Base-by-base conservation (phyloP, 2,113 vertebrate species). In the Caranx ignobilis region DNA sequence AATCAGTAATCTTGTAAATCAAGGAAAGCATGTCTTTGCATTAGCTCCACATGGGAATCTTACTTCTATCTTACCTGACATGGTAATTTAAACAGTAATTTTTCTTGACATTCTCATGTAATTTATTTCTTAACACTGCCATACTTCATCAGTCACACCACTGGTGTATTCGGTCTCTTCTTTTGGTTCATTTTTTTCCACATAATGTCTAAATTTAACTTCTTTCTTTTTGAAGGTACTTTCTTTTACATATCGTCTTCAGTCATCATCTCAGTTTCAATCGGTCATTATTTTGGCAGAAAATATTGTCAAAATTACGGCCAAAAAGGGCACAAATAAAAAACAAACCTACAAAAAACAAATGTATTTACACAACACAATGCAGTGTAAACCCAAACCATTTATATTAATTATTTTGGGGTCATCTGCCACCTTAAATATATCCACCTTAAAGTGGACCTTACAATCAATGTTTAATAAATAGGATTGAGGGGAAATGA, bases 21-120 rank as follows among this genome's bases (percentile, higher is more conserved):
- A 92, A 91, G 84, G 83, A 88, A 92, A 92, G 90, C 87, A 92
- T 91, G 89, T 88, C 71, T 91, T 90, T 93, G 80, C 80, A 86
- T 92, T 87, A 55, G 52, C 81, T 90, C 88, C 86, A 90, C 59
- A 37, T 82, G 75, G 48, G 70, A 85, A 79, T 86, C 75, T 87
- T 90, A 72, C 83, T 84, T 77, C 75, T 82, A 67, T 88, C 54
- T 79, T 78, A 88, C 82, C 80, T 75, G 59, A 76, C 86, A 78
- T n/a, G 83, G 62, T 84, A 55, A 89, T 87, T 74, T 84, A 79
- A 82, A 89, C 67, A 70, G 73, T 81, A 77, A 80, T 80, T 75
- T 76, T 79, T 77, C 63, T 76, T 82, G 18, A 81, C 76, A 88
- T 83, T 84, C 37, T 76, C 74, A 68, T 81, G 47, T 75, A 35